Conservation (phyloP, 2,113 vertebrate species). For the Gasterosteus nipponicus region DNA sequence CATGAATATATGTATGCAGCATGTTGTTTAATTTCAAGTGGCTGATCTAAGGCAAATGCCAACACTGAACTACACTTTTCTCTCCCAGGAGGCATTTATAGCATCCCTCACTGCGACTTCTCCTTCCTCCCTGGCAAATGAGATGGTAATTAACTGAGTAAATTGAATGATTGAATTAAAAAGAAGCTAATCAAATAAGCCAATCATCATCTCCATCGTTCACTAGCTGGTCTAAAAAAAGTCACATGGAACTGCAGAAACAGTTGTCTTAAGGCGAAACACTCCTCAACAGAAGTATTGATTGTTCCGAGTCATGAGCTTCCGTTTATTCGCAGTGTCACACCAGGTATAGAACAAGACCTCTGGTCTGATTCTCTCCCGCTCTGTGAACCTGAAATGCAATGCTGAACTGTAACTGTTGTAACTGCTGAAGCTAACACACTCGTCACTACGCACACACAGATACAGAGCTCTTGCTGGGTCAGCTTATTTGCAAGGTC, state of each 20-base stretch:
- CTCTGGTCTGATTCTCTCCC: no score
- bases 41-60: background rate
- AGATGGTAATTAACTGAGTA: background rate
- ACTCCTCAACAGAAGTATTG: background rate
- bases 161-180: background rate
- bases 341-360: no score
- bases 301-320: background rate
- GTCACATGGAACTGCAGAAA: background rate
- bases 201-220: background rate
- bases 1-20: background rate
- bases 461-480: background rate
- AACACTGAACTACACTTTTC: background rate
- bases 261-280: background rate
- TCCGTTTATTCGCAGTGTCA: background rate
- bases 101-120: background rate
- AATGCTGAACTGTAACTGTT: background rate
- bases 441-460: background rate
- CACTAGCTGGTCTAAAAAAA: background rate
- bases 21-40: background rate
- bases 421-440: background rate
- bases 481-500: slow-evolving; percentile 14
- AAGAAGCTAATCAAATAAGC: background rate
- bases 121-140: background rate
- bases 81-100: background rate
- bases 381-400: no score